Percentiles rank a stretch among this genome's conserved stretches.
These are phyloP conservation scores for Arctopsyche grandis DNA, from an alignment of 1,140 invertebrate species.

Conservation along the genomic window DNA sequence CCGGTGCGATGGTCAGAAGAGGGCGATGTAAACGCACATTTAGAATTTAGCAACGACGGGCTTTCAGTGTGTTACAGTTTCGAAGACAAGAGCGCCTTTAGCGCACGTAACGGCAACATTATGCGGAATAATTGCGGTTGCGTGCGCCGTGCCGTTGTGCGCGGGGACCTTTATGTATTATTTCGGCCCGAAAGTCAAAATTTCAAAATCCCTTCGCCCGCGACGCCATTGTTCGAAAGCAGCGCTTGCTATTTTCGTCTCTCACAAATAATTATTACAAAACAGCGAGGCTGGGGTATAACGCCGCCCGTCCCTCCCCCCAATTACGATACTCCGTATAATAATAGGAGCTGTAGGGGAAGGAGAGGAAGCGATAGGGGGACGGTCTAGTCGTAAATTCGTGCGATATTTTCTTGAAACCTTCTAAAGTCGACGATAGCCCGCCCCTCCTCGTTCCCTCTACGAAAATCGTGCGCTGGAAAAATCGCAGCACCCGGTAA, in stretches of 20 bases:
- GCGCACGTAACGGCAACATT: constrained; percentile 21
- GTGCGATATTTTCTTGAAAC: neutral
- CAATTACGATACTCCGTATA: neutral
- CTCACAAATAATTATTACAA: constrained; percentile 21
- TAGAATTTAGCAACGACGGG: too few relatives aligned
- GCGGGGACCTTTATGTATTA: constrained; percentile 13
- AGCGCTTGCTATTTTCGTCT: neutral
- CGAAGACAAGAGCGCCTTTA: neutral
- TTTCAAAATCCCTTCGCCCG: constrained; percentile 8
- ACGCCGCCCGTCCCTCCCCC: neutral
- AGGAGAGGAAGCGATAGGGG: too few relatives aligned
- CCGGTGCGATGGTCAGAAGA: too few relatives aligned
- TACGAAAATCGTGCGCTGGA: neutral
- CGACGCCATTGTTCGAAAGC: constrained; percentile 13
- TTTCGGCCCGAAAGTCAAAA: constrained; percentile 18
- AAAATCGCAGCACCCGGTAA: constrained; percentile 21
- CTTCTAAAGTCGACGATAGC: neutral
- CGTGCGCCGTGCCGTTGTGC: neutral
- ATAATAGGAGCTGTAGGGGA: too few relatives aligned
- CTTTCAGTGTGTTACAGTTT: too few relatives aligned
- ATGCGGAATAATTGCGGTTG: constrained; percentile 25
- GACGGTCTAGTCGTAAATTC: neutral
- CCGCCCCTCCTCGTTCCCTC: too few relatives aligned
- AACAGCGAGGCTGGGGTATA: neutral
- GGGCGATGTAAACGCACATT: too few relatives aligned